Conservation (phyloP, 2,113 vertebrate species). For the Romanogobio albipinnatus region DNA sequence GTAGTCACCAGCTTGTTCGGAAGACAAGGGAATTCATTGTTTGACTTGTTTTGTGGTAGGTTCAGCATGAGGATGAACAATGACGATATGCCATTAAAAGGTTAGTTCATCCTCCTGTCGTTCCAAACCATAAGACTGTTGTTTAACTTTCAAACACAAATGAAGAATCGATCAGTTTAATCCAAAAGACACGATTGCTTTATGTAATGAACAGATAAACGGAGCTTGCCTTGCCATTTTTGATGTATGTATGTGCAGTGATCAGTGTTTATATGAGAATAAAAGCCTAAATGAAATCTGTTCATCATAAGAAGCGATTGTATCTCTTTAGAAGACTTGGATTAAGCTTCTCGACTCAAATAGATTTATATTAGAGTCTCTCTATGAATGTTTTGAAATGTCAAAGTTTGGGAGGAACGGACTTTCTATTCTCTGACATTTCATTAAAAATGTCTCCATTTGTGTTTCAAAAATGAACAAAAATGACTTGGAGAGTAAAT, state of each 20-base stretch:
- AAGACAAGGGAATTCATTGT: conserved; percentile 6
- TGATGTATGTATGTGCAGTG: background rate
- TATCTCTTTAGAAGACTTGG: background rate
- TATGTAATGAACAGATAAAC: background rate
- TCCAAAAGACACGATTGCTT: background rate
- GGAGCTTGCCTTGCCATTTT: background rate
- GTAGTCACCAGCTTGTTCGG: background rate
- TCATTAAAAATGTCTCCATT: no score
- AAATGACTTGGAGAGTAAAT: no score
- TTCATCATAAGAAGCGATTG: background rate
- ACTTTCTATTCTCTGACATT: no score
- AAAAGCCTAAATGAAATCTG: background rate
- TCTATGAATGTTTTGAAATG: no score
- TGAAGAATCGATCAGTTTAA: background rate
- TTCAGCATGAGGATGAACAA: background rate
- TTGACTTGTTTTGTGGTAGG: background rate
- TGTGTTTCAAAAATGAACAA: no score
- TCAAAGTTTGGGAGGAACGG: no score
- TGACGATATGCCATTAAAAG: background rate
- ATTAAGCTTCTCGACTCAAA: no score
- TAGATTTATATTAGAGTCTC: no score
- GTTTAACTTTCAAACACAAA: background rate
- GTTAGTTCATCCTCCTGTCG: background rate
- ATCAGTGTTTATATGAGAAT: background rate
- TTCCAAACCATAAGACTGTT: background rate